Conservation (phyloP, 2,797 vertebrate species). For the Bucorvus abyssinicus region DNA sequence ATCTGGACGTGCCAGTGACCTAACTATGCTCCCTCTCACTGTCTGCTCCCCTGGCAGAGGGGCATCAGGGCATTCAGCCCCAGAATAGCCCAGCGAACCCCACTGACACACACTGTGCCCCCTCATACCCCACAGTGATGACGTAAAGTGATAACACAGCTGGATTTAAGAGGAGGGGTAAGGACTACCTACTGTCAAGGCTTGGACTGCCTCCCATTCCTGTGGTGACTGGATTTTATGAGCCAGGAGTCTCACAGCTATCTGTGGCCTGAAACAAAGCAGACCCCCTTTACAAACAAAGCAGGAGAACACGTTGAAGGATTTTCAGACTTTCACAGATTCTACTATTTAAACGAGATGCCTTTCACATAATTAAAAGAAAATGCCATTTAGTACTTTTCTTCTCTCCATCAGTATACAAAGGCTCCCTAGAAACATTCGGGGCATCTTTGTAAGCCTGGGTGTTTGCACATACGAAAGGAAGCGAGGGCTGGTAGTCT, state of each 20-base stretch:
- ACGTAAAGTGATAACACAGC: background rate
- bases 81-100: background rate
- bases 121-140: background rate
- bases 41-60: too few species aligned
- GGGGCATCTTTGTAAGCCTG: background rate
- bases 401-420: background rate
- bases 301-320: accelerated
- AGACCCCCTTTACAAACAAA: background rate
- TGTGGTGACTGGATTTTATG: conserved; percentile 97
- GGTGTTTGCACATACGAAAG: background rate
- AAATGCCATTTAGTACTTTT: background rate
- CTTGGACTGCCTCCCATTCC: conserved; percentile 94
- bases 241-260: conserved; percentile 88
- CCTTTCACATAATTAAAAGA: background rate
- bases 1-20: background rate
- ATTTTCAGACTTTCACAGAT: background rate
- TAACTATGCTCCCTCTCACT: background rate
- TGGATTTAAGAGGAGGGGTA: background rate
- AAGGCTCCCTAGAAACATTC: background rate
- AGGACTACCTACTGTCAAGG: conserved; percentile 85
- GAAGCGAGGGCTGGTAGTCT: background rate
- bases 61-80: background rate
- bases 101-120: background rate
- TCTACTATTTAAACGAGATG: background rate
- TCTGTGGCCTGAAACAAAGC: conserved; percentile 85